phyloP scores from a whole-genome alignment of 2,113 vertebrate genomes.

The Panurus biarmicus region DNA sequence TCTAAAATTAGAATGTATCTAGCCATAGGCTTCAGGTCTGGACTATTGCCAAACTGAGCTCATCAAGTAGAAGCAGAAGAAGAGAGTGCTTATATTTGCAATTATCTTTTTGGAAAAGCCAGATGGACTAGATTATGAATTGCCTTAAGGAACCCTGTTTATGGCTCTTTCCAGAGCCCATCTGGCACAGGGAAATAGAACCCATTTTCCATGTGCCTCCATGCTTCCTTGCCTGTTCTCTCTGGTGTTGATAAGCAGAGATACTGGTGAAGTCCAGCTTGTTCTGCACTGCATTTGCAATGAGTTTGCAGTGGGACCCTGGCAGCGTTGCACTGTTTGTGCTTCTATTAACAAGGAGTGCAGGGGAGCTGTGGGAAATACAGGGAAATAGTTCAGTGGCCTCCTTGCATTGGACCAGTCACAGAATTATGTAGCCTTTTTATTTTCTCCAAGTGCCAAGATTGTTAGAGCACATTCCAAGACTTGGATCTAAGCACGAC shows the following conservation, averaged over 20 bases:
- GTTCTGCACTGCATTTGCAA: not conserved
- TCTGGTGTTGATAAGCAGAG: not conserved
- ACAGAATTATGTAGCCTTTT: not conserved
- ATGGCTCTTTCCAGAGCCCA: slow-evolving; percentile 30
- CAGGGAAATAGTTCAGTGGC: not conserved
- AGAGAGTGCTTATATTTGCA: slow-evolving; percentile 37
- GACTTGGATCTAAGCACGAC: not conserved
- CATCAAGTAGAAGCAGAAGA: slow-evolving; percentile 30
- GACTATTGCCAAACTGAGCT: slow-evolving; percentile 12
- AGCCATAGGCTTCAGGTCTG: slow-evolving; percentile 33
- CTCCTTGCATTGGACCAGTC: not conserved
- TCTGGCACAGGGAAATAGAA: slow-evolving; percentile 4
- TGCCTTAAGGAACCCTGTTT: slow-evolving; percentile 40
- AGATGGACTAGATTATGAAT: slow-evolving; percentile 45
- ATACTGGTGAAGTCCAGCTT: not conserved
- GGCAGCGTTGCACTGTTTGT: not conserved
- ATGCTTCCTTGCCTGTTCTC: not conserved
- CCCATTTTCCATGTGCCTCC: not conserved
- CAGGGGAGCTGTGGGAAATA: not conserved
- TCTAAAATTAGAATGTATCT: slow-evolving; percentile 34
- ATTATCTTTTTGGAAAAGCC: slow-evolving; percentile 52
- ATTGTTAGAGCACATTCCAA: not conserved
- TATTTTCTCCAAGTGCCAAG: not conserved
- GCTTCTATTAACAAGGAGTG: not conserved
- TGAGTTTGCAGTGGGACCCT: not conserved